These are phyloP conservation scores for Melanerpes formicivorus DNA, from an alignment of 2,113 vertebrate genomes.

Conservation along the genomic window DNA sequence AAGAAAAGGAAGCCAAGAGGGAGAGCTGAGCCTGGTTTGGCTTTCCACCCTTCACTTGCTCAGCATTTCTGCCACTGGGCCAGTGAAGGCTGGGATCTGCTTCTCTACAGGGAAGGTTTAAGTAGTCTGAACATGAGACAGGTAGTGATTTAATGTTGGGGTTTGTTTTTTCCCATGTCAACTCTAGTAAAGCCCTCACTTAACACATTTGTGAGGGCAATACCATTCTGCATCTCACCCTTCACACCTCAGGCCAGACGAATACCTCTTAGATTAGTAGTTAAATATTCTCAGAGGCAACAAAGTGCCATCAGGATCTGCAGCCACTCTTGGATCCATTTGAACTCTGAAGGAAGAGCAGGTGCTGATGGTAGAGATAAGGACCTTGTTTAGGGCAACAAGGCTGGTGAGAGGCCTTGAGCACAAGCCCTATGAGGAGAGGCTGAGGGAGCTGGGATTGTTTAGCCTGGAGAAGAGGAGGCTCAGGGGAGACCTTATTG, in stretches of 20 bases:
- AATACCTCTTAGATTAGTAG: neutral
- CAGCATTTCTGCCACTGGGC: neutral
- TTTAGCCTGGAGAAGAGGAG: no score
- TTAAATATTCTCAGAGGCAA: neutral
- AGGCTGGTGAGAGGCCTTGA: no score
- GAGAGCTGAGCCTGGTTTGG: neutral
- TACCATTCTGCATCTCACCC: neutral
- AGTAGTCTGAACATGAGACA: neutral
- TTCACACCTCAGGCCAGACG: neutral
- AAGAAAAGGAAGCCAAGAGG: neutral
- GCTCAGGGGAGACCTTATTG: no score
- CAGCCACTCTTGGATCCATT: neutral
- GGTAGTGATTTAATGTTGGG: neutral
- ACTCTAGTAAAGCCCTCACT: neutral
- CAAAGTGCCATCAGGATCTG: neutral
- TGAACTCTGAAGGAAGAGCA: neutral
- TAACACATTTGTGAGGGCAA: neutral
- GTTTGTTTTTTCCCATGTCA: neutral
- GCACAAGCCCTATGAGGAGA: no score
- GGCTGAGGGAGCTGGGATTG: no score
- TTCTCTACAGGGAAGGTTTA: neutral
- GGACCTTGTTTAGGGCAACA: no score
- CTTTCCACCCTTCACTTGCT: neutral
- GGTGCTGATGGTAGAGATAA: neutral
- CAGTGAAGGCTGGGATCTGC: neutral